A percentile compares a stretch with the other conserved stretches of the same genome.
Conservation (phyloP, 2,888 invertebrate species). For the Agrochola litura region DNA sequence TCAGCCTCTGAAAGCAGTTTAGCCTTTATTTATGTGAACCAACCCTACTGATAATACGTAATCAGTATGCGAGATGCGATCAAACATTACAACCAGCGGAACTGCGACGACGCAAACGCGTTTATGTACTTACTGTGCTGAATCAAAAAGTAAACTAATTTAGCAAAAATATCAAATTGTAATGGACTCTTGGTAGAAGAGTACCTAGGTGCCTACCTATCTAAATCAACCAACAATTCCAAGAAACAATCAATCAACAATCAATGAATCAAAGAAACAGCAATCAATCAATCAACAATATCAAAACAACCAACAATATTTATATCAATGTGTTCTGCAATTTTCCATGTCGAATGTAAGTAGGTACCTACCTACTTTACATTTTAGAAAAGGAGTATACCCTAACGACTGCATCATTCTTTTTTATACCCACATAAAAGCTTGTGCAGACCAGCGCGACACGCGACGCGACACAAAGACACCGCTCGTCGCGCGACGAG, state of each 20-base stretch:
- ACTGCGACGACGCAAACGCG: constrained; percentile 16
- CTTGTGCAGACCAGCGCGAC: too few relatives aligned
- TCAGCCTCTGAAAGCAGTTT: background rate
- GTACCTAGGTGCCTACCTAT: too few relatives aligned
- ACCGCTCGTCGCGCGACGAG: too few relatives aligned
- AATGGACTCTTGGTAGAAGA: background rate
- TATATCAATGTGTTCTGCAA: too few relatives aligned
- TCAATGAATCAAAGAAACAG: too few relatives aligned
- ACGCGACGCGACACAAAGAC: too few relatives aligned
- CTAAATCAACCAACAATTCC: too few relatives aligned
- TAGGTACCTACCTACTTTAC: too few relatives aligned
- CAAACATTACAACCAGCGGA: constrained; percentile 13
- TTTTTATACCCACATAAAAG: background rate
- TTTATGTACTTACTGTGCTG: background rate
- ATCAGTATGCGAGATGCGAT: constrained; percentile 35
- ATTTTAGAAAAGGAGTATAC: background rate
- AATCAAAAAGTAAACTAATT: background rate
- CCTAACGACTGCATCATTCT: background rate
- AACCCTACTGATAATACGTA: constrained; percentile 23
- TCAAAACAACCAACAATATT: too few relatives aligned
- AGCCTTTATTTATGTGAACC: background rate
- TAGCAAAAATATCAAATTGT: background rate
- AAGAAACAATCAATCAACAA: too few relatives aligned
- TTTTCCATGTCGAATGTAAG: too few relatives aligned
- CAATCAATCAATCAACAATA: too few relatives aligned